Conservation (phyloP, 2,888 invertebrate genomes). For the Athetis lepigone region DNA sequence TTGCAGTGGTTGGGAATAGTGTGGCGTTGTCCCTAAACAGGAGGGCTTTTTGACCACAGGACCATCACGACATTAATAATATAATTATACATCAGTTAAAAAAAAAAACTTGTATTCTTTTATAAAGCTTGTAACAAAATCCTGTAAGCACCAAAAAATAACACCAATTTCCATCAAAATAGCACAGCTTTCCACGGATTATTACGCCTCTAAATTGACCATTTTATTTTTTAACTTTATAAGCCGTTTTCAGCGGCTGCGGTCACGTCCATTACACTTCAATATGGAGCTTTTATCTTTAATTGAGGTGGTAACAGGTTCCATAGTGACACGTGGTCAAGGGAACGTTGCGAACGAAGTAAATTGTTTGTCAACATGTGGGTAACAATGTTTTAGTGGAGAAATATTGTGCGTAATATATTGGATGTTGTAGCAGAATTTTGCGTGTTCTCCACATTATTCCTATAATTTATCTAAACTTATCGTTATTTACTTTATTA, state of each 20-base stretch:
- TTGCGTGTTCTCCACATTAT: too few species aligned
- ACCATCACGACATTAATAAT: too few species aligned
- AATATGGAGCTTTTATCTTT: conserved; percentile 50
- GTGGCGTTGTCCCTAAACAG: too few species aligned
- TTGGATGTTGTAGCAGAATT: too few species aligned
- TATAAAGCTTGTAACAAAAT: too few species aligned
- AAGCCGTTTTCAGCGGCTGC: conserved; percentile 17
- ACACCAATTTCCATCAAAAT: conserved; percentile 13
- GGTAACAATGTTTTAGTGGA: conserved; percentile 10
- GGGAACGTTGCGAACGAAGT: conserved; percentile 10
- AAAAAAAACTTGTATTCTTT: too few species aligned
- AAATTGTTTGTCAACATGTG: conserved; percentile 15
- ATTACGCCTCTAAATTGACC: conserved; percentile 11
- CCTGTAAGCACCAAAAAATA: too few species aligned
- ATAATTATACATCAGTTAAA: too few species aligned
- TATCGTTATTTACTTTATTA: too few species aligned
- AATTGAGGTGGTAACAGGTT: conserved; percentile 49
- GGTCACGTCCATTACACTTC: conserved; percentile 17
- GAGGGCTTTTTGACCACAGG: too few species aligned
- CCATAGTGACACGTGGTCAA: not conserved
- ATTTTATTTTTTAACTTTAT: conserved; percentile 19
- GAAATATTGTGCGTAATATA: not conserved
- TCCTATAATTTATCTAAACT: too few species aligned
- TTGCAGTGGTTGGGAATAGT: too few species aligned
- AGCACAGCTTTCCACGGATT: not conserved